Conservation (phyloP, 2,113 vertebrate species). For the Corydoras maculifer region DNA sequence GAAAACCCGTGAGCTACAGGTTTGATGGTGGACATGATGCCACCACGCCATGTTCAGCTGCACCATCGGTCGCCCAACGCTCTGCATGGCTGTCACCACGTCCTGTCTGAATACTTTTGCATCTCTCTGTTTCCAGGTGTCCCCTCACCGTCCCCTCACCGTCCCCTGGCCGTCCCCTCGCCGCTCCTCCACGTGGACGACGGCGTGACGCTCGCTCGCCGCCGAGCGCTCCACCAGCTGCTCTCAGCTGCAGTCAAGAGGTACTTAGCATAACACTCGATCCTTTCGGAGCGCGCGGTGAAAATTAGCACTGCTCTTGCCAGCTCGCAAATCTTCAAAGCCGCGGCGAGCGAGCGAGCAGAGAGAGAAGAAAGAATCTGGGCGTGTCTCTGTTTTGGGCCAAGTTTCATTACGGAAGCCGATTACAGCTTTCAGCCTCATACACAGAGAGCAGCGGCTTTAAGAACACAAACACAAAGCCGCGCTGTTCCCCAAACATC, state of each 20-base stretch:
- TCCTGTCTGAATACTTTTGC: no score
- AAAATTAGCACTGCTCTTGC: conserved; percentile 18
- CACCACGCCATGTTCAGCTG: no score
- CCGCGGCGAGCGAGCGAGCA: background rate
- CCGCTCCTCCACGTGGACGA: background rate
- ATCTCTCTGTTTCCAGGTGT: no score
- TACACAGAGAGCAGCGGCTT: no score
- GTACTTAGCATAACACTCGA: conserved; percentile 38
- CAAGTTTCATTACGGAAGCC: background rate
- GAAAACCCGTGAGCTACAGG: no score
- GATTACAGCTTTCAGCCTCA: no score
- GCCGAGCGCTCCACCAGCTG: conserved; percentile 27
- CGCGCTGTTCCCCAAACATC: no score
- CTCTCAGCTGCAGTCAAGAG: conserved; percentile 35
- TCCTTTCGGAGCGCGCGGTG: conserved; percentile 30
- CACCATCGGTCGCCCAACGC: no score
- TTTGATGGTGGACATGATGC: no score
- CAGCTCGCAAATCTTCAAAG: background rate
- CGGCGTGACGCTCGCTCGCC: conserved; percentile 11
- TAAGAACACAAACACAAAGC: no score
- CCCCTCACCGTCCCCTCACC: background rate
- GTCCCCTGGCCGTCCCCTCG: background rate
- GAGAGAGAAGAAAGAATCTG: background rate
- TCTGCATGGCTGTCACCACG: no score
- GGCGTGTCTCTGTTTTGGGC: background rate